Conservation (phyloP, 2,888 invertebrate genomes). For the Argyresthia albistria region DNA sequence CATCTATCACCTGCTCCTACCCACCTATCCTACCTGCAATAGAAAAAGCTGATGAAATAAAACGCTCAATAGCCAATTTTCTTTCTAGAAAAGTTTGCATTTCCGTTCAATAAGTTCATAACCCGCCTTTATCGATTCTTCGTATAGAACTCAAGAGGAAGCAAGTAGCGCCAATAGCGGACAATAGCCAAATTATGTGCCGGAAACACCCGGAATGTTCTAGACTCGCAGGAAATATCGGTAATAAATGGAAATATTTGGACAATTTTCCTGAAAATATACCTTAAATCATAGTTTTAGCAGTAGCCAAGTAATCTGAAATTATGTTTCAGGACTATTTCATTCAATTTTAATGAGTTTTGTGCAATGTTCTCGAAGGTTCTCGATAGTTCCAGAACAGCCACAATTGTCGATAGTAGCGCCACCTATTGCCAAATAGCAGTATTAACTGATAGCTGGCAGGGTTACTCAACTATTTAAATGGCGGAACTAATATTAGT, state of each 20-base stretch:
- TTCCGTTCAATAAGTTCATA: too few relatives aligned
- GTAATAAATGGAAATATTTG: too few relatives aligned
- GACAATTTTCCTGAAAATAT: too few relatives aligned
- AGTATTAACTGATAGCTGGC: slow-evolving; percentile 10
- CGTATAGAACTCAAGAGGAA: neutral
- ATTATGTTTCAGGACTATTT: slow-evolving; percentile 10
- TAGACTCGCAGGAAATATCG: slow-evolving; percentile 16
- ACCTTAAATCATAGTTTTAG: neutral
- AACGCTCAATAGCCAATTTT: too few relatives aligned
- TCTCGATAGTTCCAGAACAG: slow-evolving; percentile 44
- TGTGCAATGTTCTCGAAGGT: slow-evolving; percentile 23
- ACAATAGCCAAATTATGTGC: slow-evolving; percentile 23
- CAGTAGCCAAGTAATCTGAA: neutral
- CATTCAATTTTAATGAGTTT: slow-evolving; percentile 13
- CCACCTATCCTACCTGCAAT: too few relatives aligned
- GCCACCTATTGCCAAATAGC: slow-evolving; percentile 27
- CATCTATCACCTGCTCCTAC: too few relatives aligned
- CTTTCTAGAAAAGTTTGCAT: too few relatives aligned
- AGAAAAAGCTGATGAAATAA: too few relatives aligned
- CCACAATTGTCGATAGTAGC: slow-evolving; percentile 13
- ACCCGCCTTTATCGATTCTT: too few relatives aligned
- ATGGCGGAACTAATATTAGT: too few relatives aligned
- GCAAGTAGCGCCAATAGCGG: slow-evolving; percentile 28
- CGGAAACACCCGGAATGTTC: slow-evolving; percentile 51
- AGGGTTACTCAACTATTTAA: neutral